Evolutionary conservation across 2,797 vertebrate species (phyloP), one percentile per base, ranked within the genome.

Genomic region (Takifugu rubripes): DNA sequence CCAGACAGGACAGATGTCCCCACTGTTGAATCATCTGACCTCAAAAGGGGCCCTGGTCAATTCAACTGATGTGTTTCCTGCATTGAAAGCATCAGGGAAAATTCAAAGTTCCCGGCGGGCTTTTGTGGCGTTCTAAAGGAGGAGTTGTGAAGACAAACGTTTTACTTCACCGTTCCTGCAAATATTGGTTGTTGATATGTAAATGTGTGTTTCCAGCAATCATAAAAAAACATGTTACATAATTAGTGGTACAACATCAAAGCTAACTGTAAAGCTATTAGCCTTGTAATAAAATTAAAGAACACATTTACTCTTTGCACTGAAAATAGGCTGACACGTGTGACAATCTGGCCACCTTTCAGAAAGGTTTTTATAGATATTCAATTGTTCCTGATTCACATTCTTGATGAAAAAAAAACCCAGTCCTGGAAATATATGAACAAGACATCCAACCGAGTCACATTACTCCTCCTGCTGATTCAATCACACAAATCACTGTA

Each of bases 381-480:
- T 63, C 42, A 47, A 47, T 59, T 2, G 25, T 49, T 31, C 54
- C 46, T 54, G 61, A 58, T 21, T 33, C 31, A 33, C 7, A 33
- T 33, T 66, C 66, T 49, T 56, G 25, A 73, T 53, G 52, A 66
- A 44, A 14, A 60, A 55, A 57, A 66, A 68, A 64, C 64, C 75
- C 25, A 29, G 51, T 77, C 62, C 59, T 62, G 59, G 40, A 73
- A 79, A 80, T 68, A 73, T 54, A 68, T 72, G 61, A 68, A 72
- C 17, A 57, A 64, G 73, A 64, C 49, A 57, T 62, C 82, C 80
- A 72, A 63, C 74, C n/a, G 54, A 68, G 72, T 78, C 78, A 82
- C 74, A 81, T 83, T 79, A 79, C 77, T 73, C 63, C 74, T 77
- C 85, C 84, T 61, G 87, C 84, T 78, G 86, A 86, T 78, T 86